These are phyloP conservation scores for Liasis olivaceus DNA, from an alignment of 2,797 vertebrate genomes.

Conservation along the genomic window DNA sequence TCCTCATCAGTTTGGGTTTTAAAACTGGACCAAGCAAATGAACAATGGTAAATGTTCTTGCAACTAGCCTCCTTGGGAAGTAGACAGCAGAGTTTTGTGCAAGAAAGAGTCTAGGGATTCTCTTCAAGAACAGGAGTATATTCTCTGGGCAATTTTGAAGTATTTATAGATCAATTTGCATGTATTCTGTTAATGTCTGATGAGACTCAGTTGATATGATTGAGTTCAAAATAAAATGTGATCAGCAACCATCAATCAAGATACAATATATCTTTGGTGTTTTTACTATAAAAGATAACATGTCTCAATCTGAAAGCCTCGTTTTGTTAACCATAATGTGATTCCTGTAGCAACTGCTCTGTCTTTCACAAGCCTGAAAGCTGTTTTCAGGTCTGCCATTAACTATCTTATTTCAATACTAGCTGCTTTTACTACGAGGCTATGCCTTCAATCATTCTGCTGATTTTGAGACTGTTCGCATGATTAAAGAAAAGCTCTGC, in stretches of 20 bases:
- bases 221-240: background rate
- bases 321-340: too few species aligned
- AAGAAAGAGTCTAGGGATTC: background rate
- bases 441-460: slow-evolving; percentile 93
- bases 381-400: background rate
- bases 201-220: background rate
- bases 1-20: background rate
- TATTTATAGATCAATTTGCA: background rate
- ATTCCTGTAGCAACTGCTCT: too few species aligned
- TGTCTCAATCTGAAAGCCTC: background rate
- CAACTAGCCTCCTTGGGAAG: too few species aligned
- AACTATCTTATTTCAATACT: slow-evolving; percentile 5
- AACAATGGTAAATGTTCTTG: background rate
- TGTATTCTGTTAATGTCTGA: background rate
- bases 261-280: background rate
- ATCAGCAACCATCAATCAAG: background rate
- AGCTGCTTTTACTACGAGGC: slow-evolving; percentile 86
- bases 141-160: background rate
- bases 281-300: background rate
- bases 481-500: slow-evolving; percentile 92
- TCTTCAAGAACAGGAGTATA: background rate
- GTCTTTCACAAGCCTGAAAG: background rate
- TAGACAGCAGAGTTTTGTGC: background rate
- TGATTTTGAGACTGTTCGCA: slow-evolving; percentile 90
- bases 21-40: background rate